phyloP scores from a whole-genome alignment of 2,113 vertebrate genomes.

The Ptilonorhynchus violaceus region DNA sequence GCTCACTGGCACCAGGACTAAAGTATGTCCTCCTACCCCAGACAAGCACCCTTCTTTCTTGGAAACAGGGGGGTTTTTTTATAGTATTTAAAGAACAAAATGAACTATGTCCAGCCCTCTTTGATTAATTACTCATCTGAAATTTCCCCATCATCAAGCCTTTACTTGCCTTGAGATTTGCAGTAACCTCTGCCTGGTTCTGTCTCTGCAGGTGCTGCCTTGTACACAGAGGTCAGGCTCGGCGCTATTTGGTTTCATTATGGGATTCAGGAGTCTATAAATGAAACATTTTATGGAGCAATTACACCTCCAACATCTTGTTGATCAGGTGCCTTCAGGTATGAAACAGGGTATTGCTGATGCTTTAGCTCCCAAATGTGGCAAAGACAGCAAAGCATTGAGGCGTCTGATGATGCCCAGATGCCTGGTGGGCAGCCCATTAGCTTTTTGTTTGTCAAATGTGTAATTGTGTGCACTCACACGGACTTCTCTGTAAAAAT shows the following conservation, averaged over 20 bases:
- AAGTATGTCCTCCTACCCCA: neutral
- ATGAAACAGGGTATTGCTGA: neutral
- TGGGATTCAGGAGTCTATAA: neutral
- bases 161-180: neutral
- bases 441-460: neutral
- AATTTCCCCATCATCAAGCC: neutral
- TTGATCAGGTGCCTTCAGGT: neutral
- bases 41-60: neutral
- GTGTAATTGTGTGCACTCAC: neutral
- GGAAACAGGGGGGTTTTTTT: neutral
- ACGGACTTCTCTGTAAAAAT: neutral
- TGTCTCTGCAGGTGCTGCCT: neutral
- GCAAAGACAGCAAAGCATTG: neutral
- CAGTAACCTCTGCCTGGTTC: neutral
- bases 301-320: neutral
- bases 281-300: neutral
- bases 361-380: neutral
- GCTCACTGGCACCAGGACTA: neutral
- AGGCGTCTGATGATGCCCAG: neutral
- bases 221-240: neutral
- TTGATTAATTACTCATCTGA: neutral
- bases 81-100: neutral
- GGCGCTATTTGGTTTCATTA: neutral
- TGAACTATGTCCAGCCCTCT: neutral
- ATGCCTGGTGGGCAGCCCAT: neutral